These are phyloP conservation scores for Cyphomyrus plagiostoma DNA, from an alignment of 2,113 vertebrate genomes.

Conservation along the genomic window DNA sequence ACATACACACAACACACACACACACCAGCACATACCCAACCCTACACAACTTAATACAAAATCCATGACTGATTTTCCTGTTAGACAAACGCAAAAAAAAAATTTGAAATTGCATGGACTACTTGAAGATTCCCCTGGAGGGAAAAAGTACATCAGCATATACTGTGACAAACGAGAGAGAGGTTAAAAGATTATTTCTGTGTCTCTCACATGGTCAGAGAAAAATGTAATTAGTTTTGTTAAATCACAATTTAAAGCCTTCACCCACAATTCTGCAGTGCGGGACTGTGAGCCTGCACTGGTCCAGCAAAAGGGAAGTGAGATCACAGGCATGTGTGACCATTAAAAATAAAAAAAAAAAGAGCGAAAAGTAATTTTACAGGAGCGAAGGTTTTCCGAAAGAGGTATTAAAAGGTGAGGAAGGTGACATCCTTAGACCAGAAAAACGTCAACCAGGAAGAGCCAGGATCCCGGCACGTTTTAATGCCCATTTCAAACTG, in stretches of 20 bases:
- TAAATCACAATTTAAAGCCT: background rate
- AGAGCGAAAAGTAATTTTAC: background rate
- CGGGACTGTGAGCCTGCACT: background rate
- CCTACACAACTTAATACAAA: slow-evolving; percentile 30
- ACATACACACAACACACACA: background rate
- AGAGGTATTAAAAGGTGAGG: slow-evolving; percentile 18
- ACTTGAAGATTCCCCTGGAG: background rate
- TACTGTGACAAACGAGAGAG: background rate
- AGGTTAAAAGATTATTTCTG: background rate
- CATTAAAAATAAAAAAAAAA: slow-evolving; percentile 13
- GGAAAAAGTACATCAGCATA: background rate
- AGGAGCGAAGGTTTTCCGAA: background rate
- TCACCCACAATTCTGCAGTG: background rate
- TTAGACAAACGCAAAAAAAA: background rate
- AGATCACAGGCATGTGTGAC: background rate
- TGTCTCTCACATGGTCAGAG: background rate
- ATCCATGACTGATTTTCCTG: background rate
- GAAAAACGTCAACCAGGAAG: slow-evolving; percentile 46
- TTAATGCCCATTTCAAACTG: slow-evolving; percentile 64
- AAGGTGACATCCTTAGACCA: slow-evolving; percentile 47
- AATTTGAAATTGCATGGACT: background rate
- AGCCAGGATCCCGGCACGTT: slow-evolving; percentile 43
- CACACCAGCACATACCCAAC: background rate
- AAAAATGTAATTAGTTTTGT: background rate
- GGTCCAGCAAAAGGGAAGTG: background rate